Conservation (phyloP, 2,797 vertebrate species). For the Enteromius anoplus region DNA sequence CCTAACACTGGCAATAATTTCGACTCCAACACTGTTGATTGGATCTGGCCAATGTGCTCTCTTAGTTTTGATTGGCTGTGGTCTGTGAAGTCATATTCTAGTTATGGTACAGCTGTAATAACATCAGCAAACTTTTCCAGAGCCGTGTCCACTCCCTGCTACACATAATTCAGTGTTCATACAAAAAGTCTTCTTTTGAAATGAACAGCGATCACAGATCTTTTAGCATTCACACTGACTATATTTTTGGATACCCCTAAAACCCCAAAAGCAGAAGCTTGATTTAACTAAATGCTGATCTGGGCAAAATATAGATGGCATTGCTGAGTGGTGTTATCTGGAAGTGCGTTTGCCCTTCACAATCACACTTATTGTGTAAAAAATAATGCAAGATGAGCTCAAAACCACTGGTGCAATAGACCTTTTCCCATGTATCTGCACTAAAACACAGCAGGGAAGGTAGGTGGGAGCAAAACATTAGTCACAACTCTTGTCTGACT, state of each 20-base stretch:
- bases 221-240: not conserved
- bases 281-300: slow-evolving; percentile 27
- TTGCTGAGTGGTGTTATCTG: not conserved
- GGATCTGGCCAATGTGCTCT: slow-evolving; percentile 58
- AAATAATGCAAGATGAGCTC: not conserved
- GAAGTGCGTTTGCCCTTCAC: not conserved
- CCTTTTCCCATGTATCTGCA: not conserved
- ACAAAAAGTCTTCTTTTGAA: slow-evolving; percentile 20
- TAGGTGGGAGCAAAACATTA: slow-evolving; percentile 5
- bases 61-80: slow-evolving; percentile 68
- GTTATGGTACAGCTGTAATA: slow-evolving; percentile 65
- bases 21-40: slow-evolving; percentile 63
- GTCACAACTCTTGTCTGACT: slow-evolving; percentile 40
- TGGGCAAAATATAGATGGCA: not conserved
- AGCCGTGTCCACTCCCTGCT: slow-evolving; percentile 47
- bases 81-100: slow-evolving; percentile 66
- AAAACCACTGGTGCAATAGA: not conserved
- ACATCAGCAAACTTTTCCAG: slow-evolving; percentile 59
- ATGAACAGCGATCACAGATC: slow-evolving; percentile 2
- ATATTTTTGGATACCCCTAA: not conserved
- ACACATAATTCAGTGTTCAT: slow-evolving; percentile 24
- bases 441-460: slow-evolving; percentile 32
- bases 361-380: not conserved
- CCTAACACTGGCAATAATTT: slow-evolving; percentile 43
- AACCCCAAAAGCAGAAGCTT: slow-evolving; percentile 36